These are phyloP conservation scores for Archegozetes longisetosus DNA, from an alignment of 1,140 invertebrate species.

Conservation along the genomic window DNA sequence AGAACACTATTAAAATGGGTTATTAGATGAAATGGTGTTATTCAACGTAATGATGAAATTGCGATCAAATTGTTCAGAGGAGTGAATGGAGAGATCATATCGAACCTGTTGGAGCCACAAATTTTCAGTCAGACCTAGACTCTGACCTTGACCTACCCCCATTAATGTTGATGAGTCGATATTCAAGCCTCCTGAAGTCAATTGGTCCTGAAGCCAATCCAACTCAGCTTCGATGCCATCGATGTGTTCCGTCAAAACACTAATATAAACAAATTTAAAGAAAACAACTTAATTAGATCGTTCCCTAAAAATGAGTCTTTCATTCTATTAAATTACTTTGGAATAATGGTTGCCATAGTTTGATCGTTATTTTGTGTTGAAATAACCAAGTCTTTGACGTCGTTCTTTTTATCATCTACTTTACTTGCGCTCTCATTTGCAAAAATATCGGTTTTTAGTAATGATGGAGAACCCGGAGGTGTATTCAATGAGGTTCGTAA, in stretches of 20 bases:
- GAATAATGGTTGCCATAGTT: not conserved
- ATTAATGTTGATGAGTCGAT: slow-evolving; percentile 3
- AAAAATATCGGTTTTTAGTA: not conserved
- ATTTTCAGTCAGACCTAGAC: not conserved
- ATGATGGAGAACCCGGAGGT: not conserved
- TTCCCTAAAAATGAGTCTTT: not conserved
- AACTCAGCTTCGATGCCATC: slow-evolving; percentile 19
- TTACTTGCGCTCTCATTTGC: not conserved
- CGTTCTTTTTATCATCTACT: not conserved
- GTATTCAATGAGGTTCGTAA: not conserved
- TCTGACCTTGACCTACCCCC: not conserved
- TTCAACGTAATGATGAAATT: too few species aligned
- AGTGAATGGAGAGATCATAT: not conserved
- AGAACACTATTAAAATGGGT: too few species aligned
- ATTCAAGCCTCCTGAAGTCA: slow-evolving; percentile 2
- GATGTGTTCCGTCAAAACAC: slow-evolving; percentile 14
- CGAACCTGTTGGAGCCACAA: not conserved
- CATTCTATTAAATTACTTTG: not conserved
- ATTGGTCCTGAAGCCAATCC: slow-evolving; percentile 20
- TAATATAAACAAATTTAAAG: not conserved
- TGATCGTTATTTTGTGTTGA: not conserved
- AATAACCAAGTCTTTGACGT: not conserved
- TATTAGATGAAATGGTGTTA: too few species aligned
- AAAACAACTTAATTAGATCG: not conserved
- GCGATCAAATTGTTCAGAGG: not conserved